Evolutionary conservation across 1,140 invertebrate species (phyloP), one percentile per base, ranked within the genome.

Genomic region (Portunus trituberculatus): DNA sequence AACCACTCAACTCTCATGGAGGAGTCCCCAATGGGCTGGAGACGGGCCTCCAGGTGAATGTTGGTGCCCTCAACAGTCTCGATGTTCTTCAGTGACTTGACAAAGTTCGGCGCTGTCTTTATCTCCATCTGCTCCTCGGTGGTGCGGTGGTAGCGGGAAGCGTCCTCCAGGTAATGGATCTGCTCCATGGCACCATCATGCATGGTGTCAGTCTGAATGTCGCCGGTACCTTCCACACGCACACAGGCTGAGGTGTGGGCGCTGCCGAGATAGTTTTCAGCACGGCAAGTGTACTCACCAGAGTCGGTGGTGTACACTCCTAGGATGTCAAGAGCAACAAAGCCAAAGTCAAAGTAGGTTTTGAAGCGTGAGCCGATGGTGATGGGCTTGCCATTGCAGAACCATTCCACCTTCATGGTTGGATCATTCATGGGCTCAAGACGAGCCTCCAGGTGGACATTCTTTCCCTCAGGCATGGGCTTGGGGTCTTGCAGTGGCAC

Each of bases 1-100:
- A 99, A 98, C 99, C 99, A 99, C 96, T 99, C 99, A 7, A 99
- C 98, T 97, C 98, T 98, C 99, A 99, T 99, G 8, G 98, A 98
- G 0, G 99, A 98, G 97, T 99, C 99, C 46, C 99, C 99, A 92
- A 99, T 98, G 7, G 99, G 99, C 96, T 99, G 98, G 52, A 99
- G 97, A 93, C 99, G 98, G 96, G 98, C 99, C 97, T 99, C 99
- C 96, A 99, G 97, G 97, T 99, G 99, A 52, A 99, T 98, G 96
- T 99, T 99, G 0, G 98, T 98, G 76, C 99, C 98, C 97, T 99
- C 99, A 93, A 99, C 97, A 0, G 98, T 99, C 97, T 99, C 98
- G 95, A 99, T 98, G 96, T 99, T 99, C 96, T 99, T 98, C 95
- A 99, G 97, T 0, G 98, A 98, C 96, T 98, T 98, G 25, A 98